A percentile compares a stretch with the other conserved stretches of the same genome.
Evolutionary conservation across 2,888 invertebrate species (phyloP).

Genomic region (Xestia c-nigrum): DNA sequence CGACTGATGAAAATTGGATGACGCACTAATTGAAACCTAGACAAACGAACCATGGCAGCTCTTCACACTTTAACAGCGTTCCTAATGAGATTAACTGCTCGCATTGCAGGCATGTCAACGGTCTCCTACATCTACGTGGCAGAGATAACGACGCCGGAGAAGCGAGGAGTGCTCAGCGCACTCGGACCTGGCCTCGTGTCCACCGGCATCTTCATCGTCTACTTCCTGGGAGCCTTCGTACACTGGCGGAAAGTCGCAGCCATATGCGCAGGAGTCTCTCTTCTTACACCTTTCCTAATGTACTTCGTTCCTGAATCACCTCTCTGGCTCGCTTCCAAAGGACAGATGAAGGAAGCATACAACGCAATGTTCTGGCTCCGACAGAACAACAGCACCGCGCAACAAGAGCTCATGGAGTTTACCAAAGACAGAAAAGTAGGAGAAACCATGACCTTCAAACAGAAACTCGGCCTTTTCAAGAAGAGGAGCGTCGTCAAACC

Average conservation of each 20-base stretch:
- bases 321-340: constrained; percentile 92
- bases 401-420: constrained; percentile 92
- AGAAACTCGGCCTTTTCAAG: constrained; percentile 85
- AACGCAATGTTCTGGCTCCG: constrained; percentile 92
- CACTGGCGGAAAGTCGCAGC: constrained; percentile 93
- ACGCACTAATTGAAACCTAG: constrained; percentile 46
- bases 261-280: constrained; percentile 91
- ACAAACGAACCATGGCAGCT: constrained; percentile 46
- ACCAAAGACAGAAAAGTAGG: constrained; percentile 85
- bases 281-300: constrained; percentile 90
- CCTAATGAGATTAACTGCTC: constrained; percentile 36
- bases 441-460: constrained; percentile 81
- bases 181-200: constrained; percentile 93
- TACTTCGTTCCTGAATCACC: constrained; percentile 93
- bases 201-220: constrained; percentile 93
- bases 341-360: constrained; percentile 91
- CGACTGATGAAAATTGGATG: constrained; percentile 36
- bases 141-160: constrained; percentile 92
- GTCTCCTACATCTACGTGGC: constrained; percentile 93
- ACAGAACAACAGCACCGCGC: constrained; percentile 91
- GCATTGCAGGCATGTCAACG: constrained; percentile 92
- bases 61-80: constrained; percentile 36
- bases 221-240: constrained; percentile 92
- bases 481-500: constrained; percentile 92
- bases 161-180: constrained; percentile 93